Conservation (phyloP, 2,888 invertebrate species). For the Drosophila lutescens region DNA sequence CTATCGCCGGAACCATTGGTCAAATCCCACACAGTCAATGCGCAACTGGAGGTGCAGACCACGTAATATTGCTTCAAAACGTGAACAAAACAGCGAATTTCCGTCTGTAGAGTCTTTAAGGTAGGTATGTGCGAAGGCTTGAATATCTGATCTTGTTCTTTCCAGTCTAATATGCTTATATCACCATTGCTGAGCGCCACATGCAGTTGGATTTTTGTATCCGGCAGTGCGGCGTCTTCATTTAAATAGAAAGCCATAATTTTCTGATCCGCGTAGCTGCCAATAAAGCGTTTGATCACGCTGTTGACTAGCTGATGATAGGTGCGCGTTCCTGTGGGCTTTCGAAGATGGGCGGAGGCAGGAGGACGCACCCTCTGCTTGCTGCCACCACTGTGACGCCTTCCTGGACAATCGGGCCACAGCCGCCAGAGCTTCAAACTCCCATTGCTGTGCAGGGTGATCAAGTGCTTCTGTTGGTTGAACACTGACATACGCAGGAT, state of each 20-base stretch:
- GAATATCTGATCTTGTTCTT: slow-evolving; percentile 60
- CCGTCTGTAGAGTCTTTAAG: slow-evolving; percentile 52
- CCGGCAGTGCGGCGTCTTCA: slow-evolving; percentile 38
- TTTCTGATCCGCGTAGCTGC: slow-evolving; percentile 26
- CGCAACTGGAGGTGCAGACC: slow-evolving; percentile 65
- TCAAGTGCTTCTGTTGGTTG: slow-evolving; percentile 71
- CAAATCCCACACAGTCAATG: slow-evolving; percentile 71
- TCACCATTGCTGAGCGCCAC: slow-evolving; percentile 77
- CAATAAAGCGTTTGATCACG: slow-evolving; percentile 28
- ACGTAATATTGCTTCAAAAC: slow-evolving; percentile 76
- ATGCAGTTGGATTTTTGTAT: slow-evolving; percentile 61
- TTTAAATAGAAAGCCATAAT: slow-evolving; percentile 60
- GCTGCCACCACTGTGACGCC: slow-evolving; percentile 31
- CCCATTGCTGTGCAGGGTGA: slow-evolving; percentile 81
- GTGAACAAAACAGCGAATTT: slow-evolving; percentile 71
- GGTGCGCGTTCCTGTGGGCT: slow-evolving; percentile 13
- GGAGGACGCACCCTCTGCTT: slow-evolving; percentile 26
- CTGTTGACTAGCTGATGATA: slow-evolving; percentile 55
- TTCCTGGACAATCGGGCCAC: slow-evolving; percentile 54
- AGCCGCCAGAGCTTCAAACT: slow-evolving; percentile 81
- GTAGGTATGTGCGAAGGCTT: slow-evolving; percentile 53
- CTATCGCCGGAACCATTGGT: slow-evolving; percentile 58
- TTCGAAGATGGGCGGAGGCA: slow-evolving; percentile 1
- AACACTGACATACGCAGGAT: slow-evolving; percentile 77
- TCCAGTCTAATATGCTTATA: slow-evolving; percentile 78